These are phyloP conservation scores for Brachionus angularis DNA, from an alignment of 1,140 invertebrate species.

Conservation along the genomic window DNA sequence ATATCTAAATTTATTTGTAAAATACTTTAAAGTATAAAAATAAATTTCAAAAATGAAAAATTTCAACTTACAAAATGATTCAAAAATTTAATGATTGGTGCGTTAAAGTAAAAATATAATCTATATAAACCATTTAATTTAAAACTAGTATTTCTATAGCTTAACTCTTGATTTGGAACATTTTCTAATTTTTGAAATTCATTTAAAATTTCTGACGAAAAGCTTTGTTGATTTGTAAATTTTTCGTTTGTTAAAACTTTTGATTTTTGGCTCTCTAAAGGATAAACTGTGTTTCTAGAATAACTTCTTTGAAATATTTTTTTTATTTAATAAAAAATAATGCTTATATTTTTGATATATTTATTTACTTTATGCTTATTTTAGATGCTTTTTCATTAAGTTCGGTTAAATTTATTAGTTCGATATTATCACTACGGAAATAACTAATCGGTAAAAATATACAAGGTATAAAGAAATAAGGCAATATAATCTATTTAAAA, in stretches of 20 bases:
- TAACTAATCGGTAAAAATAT: conserved; percentile 33
- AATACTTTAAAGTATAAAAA: background rate
- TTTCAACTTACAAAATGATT: conserved; percentile 40
- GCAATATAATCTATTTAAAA: background rate
- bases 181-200: conserved; percentile 18
- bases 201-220: background rate
- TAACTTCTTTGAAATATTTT: background rate
- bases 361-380: conserved; percentile 20
- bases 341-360: background rate
- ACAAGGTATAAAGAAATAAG: conserved; percentile 33
- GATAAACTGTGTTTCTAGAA: conserved; percentile 28
- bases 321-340: background rate
- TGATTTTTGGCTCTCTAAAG: background rate
- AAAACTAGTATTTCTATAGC: conserved; percentile 27
- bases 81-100: conserved; percentile 39
- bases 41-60: background rate
- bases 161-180: conserved; percentile 36
- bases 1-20: background rate
- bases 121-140: conserved; percentile 16
- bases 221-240: too few species aligned
- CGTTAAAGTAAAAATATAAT: conserved; percentile 40
- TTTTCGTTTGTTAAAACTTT: background rate
- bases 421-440: conserved; percentile 39
- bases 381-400: conserved; percentile 35
- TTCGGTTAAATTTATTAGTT: conserved; percentile 41